These are phyloP conservation scores for Ammodytes marinus DNA, from an alignment of 2,113 vertebrate species.

Conservation along the genomic window DNA sequence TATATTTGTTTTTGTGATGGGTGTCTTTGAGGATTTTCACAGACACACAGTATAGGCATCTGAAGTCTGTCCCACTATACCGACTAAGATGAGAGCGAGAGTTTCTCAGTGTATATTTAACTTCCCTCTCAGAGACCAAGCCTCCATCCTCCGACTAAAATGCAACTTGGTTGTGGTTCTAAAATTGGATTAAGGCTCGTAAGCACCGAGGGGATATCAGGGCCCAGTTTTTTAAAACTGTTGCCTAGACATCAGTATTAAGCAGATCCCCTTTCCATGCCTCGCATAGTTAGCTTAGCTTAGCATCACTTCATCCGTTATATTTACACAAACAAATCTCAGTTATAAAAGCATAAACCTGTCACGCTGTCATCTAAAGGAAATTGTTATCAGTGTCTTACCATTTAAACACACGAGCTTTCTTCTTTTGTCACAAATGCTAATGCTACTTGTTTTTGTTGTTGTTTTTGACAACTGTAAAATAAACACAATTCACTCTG, in stretches of 20 bases:
- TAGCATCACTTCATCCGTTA: constrained; percentile 72
- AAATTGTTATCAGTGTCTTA: constrained; percentile 37
- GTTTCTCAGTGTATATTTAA: constrained; percentile 70
- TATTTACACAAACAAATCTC: constrained; percentile 64
- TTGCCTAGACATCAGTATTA: constrained; percentile 80
- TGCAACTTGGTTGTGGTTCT: constrained; percentile 72
- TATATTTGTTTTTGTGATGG: neutral
- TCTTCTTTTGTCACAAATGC: neutral
- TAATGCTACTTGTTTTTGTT: constrained; percentile 7
- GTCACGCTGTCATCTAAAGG: constrained; percentile 56
- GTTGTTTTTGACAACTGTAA: neutral
- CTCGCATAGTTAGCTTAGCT: constrained; percentile 75
- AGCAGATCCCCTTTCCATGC: constrained; percentile 80
- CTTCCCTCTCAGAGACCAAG: constrained; percentile 55
- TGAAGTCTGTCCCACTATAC: neutral
- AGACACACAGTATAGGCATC: neutral
- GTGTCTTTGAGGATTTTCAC: neutral
- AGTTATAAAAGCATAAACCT: constrained; percentile 56
- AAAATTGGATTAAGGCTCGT: constrained; percentile 83
- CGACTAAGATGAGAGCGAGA: constrained; percentile 45
- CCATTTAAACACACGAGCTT: constrained; percentile 8
- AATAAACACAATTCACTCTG: constrained; percentile 5
- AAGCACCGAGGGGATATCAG: constrained; percentile 81
- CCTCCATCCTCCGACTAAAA: constrained; percentile 66
- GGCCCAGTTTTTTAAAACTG: constrained; percentile 77